phyloP scores from a whole-genome alignment of 35 echinoderm and acorn worm species.

The Holothuria glaberrima region DNA sequence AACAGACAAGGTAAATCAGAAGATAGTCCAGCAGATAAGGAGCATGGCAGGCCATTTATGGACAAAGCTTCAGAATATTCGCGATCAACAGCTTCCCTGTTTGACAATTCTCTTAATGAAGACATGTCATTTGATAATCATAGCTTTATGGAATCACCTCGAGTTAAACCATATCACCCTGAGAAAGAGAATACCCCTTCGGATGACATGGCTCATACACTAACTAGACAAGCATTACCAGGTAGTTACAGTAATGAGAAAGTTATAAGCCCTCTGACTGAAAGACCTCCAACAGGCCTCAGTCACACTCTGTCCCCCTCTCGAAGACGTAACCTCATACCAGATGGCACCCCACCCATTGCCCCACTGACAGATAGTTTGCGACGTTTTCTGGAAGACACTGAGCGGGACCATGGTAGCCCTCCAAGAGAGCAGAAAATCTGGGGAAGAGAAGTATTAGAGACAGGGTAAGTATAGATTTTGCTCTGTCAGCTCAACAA shows the following conservation, averaged over 20 bases:
- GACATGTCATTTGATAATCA: slow-evolving; percentile 36
- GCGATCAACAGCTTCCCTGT: slow-evolving; percentile 31
- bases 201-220: not conserved
- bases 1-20: slow-evolving; percentile 31
- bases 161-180: not conserved
- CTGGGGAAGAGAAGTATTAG: no score
- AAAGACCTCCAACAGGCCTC: slow-evolving; percentile 39
- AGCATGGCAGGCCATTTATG: not conserved
- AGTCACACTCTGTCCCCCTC: slow-evolving; percentile 3
- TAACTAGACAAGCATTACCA: not conserved
- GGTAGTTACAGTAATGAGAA: not conserved
- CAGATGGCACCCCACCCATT: slow-evolving; percentile 59
- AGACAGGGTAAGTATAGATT: no score
- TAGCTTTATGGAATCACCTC: not conserved
- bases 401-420: slow-evolving; percentile 17
- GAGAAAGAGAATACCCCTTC: no score
- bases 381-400: slow-evolving; percentile 37
- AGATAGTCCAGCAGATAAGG: not conserved
- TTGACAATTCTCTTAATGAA: slow-evolving; percentile 18
- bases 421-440: not conserved
- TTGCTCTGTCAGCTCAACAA: no score
- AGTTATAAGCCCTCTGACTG: not conserved
- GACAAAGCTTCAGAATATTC: slow-evolving; percentile 30
- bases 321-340: slow-evolving; percentile 27
- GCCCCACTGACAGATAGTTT: slow-evolving; percentile 51